phyloP scores from a whole-genome alignment of 1,140 invertebrate genomes.

The Cydia fagiglandana region DNA sequence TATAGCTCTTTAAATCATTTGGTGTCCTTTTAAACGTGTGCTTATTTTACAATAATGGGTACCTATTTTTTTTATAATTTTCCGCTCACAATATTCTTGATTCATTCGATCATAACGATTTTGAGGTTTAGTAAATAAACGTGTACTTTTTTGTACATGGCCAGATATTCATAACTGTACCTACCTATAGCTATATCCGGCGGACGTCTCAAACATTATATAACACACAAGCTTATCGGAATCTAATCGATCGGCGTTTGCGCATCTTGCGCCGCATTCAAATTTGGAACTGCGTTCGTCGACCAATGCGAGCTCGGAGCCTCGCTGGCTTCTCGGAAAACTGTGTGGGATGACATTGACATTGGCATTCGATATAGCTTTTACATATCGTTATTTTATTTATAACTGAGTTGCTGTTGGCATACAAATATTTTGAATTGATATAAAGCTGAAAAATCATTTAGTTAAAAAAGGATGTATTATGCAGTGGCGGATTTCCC shows the following conservation, averaged over 20 bases:
- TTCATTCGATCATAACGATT: not conserved
- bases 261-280: conserved; percentile 74
- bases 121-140: not conserved
- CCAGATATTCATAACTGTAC: conserved; percentile 34
- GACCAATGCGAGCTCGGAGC: conserved; percentile 55
- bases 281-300: conserved; percentile 73
- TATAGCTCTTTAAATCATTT: too few species aligned
- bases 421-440: conserved; percentile 30
- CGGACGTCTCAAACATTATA: conserved; percentile 56
- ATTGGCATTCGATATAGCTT: conserved; percentile 43
- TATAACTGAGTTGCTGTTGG: conserved; percentile 15
- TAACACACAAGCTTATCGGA: conserved; percentile 62
- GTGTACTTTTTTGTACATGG: not conserved
- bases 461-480: not conserved
- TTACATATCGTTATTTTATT: conserved; percentile 26
- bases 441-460: not conserved
- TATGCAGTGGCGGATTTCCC: too few species aligned
- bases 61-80: too few species aligned
- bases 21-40: too few species aligned
- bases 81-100: too few species aligned
- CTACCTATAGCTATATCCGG: conserved; percentile 52
- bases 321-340: conserved; percentile 47
- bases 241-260: conserved; percentile 67
- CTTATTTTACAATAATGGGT: too few species aligned
- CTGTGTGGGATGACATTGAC: conserved; percentile 61